Conservation (phyloP, 1,140 invertebrate species). For the Sarcophaga peregrina region DNA sequence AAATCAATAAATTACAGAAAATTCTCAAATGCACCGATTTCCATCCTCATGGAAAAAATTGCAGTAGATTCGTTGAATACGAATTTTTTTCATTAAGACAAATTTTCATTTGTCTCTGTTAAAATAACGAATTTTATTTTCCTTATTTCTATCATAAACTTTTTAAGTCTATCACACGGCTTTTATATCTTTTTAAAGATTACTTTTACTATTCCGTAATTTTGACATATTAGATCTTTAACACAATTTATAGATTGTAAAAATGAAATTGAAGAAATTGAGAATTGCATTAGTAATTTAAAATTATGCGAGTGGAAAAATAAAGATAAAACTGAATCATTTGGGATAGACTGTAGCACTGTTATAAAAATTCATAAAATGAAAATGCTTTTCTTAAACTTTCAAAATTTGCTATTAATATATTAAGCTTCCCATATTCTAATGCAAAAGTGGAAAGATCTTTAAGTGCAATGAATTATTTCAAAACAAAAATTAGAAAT, state of each 20-base stretch:
- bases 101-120: too few relatives aligned
- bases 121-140: too few relatives aligned
- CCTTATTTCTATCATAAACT: too few relatives aligned
- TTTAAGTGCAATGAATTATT: slow-evolving; percentile 20
- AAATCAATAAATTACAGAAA: too few relatives aligned
- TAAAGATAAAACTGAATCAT: neutral
- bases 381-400: slow-evolving; percentile 4
- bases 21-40: too few relatives aligned
- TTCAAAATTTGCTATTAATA: slow-evolving; percentile 4
- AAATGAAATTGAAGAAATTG: neutral
- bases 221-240: neutral
- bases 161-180: too few relatives aligned
- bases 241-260: neutral
- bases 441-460: slow-evolving; percentile 27
- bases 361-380: slow-evolving; percentile 11
- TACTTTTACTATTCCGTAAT: too few relatives aligned
- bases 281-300: neutral
- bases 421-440: slow-evolving; percentile 17
- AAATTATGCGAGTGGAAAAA: slow-evolving; percentile 28
- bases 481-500: slow-evolving; percentile 25
- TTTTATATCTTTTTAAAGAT: too few relatives aligned
- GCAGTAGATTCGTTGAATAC: too few relatives aligned
- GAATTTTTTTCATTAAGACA: too few relatives aligned
- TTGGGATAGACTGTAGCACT: slow-evolving; percentile 4
- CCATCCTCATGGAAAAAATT: too few relatives aligned